phyloP scores from a whole-genome alignment of 2,888 invertebrate species.

The Notodonta dromedarius region DNA sequence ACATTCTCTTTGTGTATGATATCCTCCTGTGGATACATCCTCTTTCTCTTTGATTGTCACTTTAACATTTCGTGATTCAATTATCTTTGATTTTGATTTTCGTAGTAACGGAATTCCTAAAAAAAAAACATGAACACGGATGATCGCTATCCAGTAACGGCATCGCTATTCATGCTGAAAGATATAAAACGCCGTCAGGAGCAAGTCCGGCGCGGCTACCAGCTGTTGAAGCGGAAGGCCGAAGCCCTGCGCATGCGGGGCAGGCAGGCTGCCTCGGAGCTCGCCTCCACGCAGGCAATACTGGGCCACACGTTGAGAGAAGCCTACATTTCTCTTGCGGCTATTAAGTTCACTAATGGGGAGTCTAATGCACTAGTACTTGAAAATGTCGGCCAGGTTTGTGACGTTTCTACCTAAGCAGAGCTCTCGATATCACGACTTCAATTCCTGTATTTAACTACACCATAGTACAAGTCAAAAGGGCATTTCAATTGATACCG shows the following conservation, averaged over 20 bases:
- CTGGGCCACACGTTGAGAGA: constrained; percentile 69
- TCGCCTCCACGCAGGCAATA: constrained; percentile 64
- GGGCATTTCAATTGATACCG: too few species aligned
- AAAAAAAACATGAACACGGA: constrained; percentile 61
- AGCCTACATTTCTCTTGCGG: constrained; percentile 75
- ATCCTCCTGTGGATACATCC: too few species aligned
- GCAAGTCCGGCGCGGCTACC: constrained; percentile 68
- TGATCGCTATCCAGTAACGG: constrained; percentile 73
- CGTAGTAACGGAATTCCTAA: constrained; percentile 9
- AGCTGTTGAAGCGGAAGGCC: constrained; percentile 67
- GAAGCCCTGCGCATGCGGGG: constrained; percentile 70
- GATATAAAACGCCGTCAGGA: constrained; percentile 75
- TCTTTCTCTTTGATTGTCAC: too few species aligned
- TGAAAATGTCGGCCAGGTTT: constrained; percentile 75
- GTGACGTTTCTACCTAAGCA: background rate
- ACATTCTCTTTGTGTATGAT: too few species aligned
- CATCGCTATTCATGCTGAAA: constrained; percentile 74
- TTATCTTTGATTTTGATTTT: background rate
- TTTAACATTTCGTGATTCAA: background rate
- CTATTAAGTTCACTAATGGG: constrained; percentile 76
- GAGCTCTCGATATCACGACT: too few species aligned
- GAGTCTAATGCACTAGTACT: constrained; percentile 77
- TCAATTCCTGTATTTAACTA: too few species aligned
- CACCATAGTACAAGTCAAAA: too few species aligned
- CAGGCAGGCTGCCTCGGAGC: constrained; percentile 64